Conservation (phyloP, 1,140 invertebrate genomes). For the Ephestia elutella region DNA sequence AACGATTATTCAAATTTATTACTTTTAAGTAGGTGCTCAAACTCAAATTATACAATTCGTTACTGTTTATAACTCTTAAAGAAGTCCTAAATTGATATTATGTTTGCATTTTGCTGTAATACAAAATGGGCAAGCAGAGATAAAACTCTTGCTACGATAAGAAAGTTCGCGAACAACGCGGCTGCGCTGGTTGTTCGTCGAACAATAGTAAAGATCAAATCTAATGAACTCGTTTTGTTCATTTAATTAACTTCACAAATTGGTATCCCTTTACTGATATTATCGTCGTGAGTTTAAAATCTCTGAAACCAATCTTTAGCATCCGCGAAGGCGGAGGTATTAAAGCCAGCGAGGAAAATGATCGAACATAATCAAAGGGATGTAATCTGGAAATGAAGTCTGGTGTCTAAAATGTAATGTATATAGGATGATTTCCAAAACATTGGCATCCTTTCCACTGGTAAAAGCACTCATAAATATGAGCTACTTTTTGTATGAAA, state of each 20-base stretch:
- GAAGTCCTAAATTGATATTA: no score
- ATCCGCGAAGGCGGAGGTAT: conserved; percentile 12
- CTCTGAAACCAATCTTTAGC: conserved; percentile 12
- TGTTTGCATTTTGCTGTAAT: not conserved
- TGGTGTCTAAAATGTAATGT: conserved; percentile 47
- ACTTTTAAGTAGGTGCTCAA: no score
- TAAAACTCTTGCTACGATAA: conserved; percentile 29
- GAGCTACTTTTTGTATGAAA: no score
- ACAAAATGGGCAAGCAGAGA: conserved; percentile 13
- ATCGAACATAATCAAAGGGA: conserved; percentile 38
- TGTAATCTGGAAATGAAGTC: conserved; percentile 32
- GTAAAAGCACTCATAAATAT: no score
- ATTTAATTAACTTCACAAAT: conserved; percentile 48
- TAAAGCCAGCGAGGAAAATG: conserved; percentile 24
- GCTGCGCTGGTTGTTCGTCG: conserved; percentile 13
- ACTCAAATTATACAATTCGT: no score
- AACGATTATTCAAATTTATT: no score
- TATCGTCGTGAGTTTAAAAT: conserved; percentile 16
- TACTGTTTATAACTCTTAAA: no score
- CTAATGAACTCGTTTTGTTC: conserved; percentile 39
- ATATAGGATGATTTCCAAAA: no score
- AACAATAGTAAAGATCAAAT: conserved; percentile 43
- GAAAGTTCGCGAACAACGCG: conserved; percentile 26
- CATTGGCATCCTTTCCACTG: no score
- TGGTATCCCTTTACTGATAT: conserved; percentile 29